phyloP scores from a whole-genome alignment of 2,113 vertebrate genomes.

The Vidua macroura region DNA sequence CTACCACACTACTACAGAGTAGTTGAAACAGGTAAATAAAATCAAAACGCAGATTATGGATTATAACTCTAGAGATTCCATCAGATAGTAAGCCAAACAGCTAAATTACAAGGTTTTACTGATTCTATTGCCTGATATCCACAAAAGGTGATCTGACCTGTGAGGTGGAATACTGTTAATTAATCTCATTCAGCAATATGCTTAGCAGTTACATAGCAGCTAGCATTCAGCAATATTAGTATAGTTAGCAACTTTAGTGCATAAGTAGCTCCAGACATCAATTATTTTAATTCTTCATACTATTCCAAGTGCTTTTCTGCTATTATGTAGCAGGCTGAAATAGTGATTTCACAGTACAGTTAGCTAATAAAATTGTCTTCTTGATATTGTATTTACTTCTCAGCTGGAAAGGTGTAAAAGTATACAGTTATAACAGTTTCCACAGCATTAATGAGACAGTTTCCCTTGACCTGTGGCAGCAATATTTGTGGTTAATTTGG shows the following conservation, averaged over 20 bases:
- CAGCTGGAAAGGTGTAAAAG: neutral
- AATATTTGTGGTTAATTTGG: neutral
- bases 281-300: conserved; percentile 8
- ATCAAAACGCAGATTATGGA: neutral
- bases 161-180: neutral
- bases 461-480: neutral
- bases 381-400: neutral
- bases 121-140: conserved; percentile 22
- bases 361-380: neutral
- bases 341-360: neutral
- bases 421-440: neutral
- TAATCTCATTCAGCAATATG: conserved; percentile 6
- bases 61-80: conserved; percentile 28
- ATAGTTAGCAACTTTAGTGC: neutral
- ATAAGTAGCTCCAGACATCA: neutral
- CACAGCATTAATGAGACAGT: neutral
- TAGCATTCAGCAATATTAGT: neutral
- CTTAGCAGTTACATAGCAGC: neutral
- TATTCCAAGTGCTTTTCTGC: neutral
- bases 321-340: neutral
- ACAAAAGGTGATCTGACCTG: conserved; percentile 39
- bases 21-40: conserved; percentile 31
- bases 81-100: conserved; percentile 43
- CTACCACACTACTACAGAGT: neutral
- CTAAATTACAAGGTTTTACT: conserved; percentile 52